Base-by-base conservation (phyloP, 2,113 vertebrate species). In the Prietella phreatophila region DNA sequence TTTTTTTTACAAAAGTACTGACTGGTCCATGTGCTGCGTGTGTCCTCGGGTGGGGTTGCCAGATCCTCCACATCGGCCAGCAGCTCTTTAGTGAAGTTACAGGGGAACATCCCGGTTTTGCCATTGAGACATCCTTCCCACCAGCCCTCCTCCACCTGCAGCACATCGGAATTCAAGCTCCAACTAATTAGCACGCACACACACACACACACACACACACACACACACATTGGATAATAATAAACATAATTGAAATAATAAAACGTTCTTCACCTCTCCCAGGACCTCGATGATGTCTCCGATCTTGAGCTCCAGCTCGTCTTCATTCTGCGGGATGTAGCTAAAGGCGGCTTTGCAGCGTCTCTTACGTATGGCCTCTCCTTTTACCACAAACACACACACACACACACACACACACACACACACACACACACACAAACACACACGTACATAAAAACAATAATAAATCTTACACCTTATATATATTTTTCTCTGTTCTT, bases 121-220 rank as follows among this genome's bases (percentile, higher is more conserved):
- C 98, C 98, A 84, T 98, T 96, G 19, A 99, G 97, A 87, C 95
- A 73, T 15, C 98, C 98, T 94, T 99, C 98, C 97, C 97, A 99
- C 98, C 98, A 99, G 92, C 98, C 98, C 92, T 99, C 98, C 91
- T 99, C 98, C 78, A 99, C 98, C 98, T 99, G 4, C 75, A 50
- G 42, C 20, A 91, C 55, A 80, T 33, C 86, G n/a, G 20, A 42
- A 75, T 22, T 39, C 63, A 65, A 71, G 17, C 36, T 42, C 73
- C 10, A 13, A 22, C 19, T 39, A 22, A 60, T 22, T 47, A 75
- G 61, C 0, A 50, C 50, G 85, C 36, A 20, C 39, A 79, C 63
- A 30, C 27, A 90, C 81, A 91, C 39, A 63, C 30, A 86, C 22
- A 82, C 36, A 61, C 30, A 69, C 0, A 69, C 0, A 85, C 33